Percentiles rank a stretch among this genome's conserved stretches.
Evolutionary conservation across 2,797 vertebrate genomes (phyloP).

Genomic region (Chaetodon trifasciatus): DNA sequence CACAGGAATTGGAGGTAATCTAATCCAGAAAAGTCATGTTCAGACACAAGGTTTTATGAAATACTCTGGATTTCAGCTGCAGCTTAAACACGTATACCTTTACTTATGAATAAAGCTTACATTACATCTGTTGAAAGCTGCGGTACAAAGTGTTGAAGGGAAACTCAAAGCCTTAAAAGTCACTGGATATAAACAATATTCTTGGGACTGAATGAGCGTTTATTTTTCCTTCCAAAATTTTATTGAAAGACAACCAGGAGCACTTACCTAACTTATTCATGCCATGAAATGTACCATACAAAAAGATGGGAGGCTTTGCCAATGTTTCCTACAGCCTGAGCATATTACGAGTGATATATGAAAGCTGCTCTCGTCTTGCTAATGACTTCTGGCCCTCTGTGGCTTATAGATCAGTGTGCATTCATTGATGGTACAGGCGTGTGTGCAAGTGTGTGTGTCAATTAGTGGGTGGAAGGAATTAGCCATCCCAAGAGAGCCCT

Average conservation of each 20-base stretch:
- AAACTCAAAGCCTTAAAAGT: constrained; percentile 37
- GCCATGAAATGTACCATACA: constrained; percentile 43
- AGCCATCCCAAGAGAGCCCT: constrained; percentile 72
- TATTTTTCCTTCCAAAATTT: constrained; percentile 35
- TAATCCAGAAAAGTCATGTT: constrained; percentile 46
- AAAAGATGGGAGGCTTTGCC: constrained; percentile 55
- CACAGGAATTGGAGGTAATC: constrained; percentile 54
- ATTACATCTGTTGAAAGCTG: constrained; percentile 38
- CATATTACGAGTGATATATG: constrained; percentile 68
- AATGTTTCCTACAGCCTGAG: constrained; percentile 62
- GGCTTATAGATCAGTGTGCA: constrained; percentile 78
- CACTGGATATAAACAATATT: constrained; percentile 32
- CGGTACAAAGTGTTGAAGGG: constrained; percentile 4
- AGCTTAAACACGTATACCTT: constrained; percentile 14
- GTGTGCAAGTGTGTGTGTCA: constrained; percentile 70
- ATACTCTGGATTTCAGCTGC: constrained; percentile 30
- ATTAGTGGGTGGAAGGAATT: constrained; percentile 78
- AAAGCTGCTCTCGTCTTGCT: constrained; percentile 69
- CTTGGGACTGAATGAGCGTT: constrained; percentile 36
- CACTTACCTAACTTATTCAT: constrained; percentile 59
- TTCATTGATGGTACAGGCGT: constrained; percentile 82
- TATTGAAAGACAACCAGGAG: constrained; percentile 44
- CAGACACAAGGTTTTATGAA: constrained; percentile 21
- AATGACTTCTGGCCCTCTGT: constrained; percentile 77
- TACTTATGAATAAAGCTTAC: constrained; percentile 30